A percentile compares a stretch with the other conserved stretches of the same genome.
phyloP scores from a whole-genome alignment of 1,140 invertebrate species.

The Pachyrhynchus sulphureomaculatus region DNA sequence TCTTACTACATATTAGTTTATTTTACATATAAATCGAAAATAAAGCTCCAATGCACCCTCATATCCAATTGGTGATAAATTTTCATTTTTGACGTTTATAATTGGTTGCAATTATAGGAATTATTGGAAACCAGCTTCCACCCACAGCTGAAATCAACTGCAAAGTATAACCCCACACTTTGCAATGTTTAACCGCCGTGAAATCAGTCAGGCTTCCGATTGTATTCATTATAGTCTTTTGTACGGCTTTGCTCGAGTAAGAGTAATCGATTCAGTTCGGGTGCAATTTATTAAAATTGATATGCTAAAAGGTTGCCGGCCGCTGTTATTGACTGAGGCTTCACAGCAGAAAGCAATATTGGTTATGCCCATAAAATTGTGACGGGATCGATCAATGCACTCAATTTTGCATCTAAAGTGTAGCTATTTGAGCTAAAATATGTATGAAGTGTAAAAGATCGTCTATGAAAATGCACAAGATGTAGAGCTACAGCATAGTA shows the following conservation, averaged over 20 bases:
- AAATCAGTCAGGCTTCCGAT: slow-evolving; percentile 27
- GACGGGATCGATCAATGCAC: slow-evolving; percentile 15
- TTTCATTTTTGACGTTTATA: slow-evolving; percentile 15
- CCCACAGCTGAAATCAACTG: slow-evolving; percentile 10
- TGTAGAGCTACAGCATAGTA: not conserved
- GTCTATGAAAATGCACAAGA: not conserved
- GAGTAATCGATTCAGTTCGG: slow-evolving; percentile 24
- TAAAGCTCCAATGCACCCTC: not conserved
- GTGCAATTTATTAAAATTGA: slow-evolving; percentile 33
- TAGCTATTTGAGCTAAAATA: slow-evolving; percentile 18
- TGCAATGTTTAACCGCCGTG: slow-evolving; percentile 22
- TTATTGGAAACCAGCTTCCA: slow-evolving; percentile 13
- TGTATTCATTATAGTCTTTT: slow-evolving; percentile 33
- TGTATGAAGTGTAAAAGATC: slow-evolving; percentile 19
- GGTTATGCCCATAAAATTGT: slow-evolving; percentile 13
- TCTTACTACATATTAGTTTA: not conserved
- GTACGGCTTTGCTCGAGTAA: slow-evolving; percentile 18
- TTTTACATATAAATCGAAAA: slow-evolving; percentile 9
- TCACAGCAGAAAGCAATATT: slow-evolving; percentile 22
- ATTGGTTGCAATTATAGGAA: slow-evolving; percentile 27
- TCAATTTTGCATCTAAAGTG: slow-evolving; percentile 27
- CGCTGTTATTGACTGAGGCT: slow-evolving; percentile 18
- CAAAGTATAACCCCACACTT: slow-evolving; percentile 21
- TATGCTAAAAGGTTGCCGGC: slow-evolving; percentile 26
- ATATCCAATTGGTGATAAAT: slow-evolving; percentile 2